A percentile compares a stretch with the other conserved stretches of the same genome.
Evolutionary conservation across 2,797 vertebrate species (phyloP).

Genomic region (Schizopygopsis pylzovi): DNA sequence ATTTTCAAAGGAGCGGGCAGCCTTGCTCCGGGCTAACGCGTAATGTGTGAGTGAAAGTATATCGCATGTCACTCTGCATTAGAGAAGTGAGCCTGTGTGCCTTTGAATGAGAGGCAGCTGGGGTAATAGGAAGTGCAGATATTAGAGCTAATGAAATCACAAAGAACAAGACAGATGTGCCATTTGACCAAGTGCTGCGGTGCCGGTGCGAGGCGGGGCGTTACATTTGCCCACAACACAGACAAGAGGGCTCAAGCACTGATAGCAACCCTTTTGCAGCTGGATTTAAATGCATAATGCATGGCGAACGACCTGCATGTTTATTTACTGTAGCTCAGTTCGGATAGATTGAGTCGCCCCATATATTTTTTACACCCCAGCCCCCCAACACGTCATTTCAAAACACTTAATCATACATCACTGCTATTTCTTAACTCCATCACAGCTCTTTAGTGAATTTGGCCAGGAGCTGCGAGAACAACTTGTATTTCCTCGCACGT

Average conservation of each 20-base stretch:
- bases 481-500: constrained; percentile 44
- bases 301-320: constrained; percentile 48
- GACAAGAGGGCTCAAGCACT: constrained; percentile 76
- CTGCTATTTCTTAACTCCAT: constrained; percentile 35
- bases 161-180: constrained; percentile 85
- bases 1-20: constrained; percentile 93
- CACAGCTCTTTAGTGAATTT: constrained; percentile 43
- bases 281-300: constrained; percentile 56
- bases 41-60: constrained; percentile 97
- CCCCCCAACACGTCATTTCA: constrained; percentile 26
- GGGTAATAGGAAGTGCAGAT: constrained; percentile 94
- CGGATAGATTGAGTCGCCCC: constrained; percentile 36
- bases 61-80: constrained; percentile 98
- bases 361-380: constrained; percentile 11
- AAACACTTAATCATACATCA: constrained; percentile 55
- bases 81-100: constrained; percentile 89
- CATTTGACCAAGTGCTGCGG: constrained; percentile 84
- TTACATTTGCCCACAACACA: constrained; percentile 80
- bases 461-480: constrained; percentile 35
- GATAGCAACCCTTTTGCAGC: constrained; percentile 53
- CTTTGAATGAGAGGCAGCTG: constrained; percentile 91
- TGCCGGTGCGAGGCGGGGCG: constrained; percentile 60
- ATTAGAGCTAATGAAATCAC: constrained; percentile 97
- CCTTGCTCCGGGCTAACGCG: constrained; percentile 90
- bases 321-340: constrained; percentile 53